Base-by-base conservation (phyloP, 2,797 vertebrate genomes). In the Sandelia bainsii region DNA sequence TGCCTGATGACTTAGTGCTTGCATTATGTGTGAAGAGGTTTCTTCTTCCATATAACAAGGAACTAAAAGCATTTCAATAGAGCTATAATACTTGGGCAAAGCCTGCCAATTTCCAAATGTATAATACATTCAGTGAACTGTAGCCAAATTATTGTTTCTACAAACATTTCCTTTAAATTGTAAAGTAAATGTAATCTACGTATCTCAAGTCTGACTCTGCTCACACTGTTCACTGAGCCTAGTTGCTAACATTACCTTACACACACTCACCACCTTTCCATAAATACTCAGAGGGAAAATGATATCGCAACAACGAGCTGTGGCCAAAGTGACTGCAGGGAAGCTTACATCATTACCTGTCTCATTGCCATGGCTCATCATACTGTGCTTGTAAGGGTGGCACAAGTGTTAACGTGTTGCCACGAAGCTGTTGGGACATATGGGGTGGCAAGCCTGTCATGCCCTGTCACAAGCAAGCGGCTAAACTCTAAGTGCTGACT, bases 281-380 rank as follows among this genome's bases (percentile, higher is more conserved):
- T 73, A 65, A 89, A 83, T 75, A 79, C 74, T 50, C 53, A 49
- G 42, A 72, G 16, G 72, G 74, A 81, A 89, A 81, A 80, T 42
- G 60, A 87, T 83, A 87, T 83, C 72, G 81, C 74, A 71, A 79
- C 79, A 81, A 66, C 46, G 23, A 75, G 62, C 75, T 17, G 19
- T 39, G 49, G 73, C 67, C 46, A 11, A 27, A 82, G 69, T 17
- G 49, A 70, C 68, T 53, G 68, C 42, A 19, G 64, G 46, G 56
- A 68, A 20, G 69, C 53, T 91, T 81, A 70, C 81, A 84, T 91
- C 82, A 89, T 76, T 87, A 88, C 86, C 86, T 87, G 81, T 87
- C 77, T 63, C 72, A 0, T 72, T 83, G 86, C 77, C 84, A 86
- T 14, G 61, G 81, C 78, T 81, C 81, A 72, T 81, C 81, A 51